These are phyloP conservation scores for Halocynthia aurantium DNA, from an alignment of 23 tunicate genomes.

Conservation along the genomic window DNA sequence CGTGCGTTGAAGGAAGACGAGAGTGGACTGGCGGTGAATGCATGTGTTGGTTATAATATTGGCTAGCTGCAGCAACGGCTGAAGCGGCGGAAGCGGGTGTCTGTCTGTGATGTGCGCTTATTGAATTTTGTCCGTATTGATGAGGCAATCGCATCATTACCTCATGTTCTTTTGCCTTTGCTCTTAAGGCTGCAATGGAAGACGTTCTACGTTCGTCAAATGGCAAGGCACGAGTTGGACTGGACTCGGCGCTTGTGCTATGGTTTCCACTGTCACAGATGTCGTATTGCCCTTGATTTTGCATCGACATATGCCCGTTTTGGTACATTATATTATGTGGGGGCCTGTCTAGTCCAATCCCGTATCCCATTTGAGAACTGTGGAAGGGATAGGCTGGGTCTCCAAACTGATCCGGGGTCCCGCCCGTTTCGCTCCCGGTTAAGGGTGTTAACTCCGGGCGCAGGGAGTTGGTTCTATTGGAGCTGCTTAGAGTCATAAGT, in stretches of 20 bases:
- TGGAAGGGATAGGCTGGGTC: conserved; percentile 8
- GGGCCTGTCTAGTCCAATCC: neutral
- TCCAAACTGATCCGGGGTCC: neutral
- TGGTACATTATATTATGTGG: neutral
- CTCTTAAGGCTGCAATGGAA: conserved; percentile 22
- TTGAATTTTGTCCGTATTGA: conserved; percentile 4
- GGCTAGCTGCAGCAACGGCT: conserved; percentile 19
- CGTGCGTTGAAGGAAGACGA: conserved; percentile 10
- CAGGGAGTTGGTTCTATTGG: neutral
- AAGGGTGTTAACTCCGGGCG: neutral
- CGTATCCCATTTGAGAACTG: neutral
- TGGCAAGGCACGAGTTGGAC: neutral
- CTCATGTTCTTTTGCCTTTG: conserved; percentile 27
- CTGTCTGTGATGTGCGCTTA: neutral
- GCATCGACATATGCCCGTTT: neutral
- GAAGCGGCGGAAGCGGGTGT: neutral
- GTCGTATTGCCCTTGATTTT: conserved; percentile 8
- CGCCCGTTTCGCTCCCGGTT: neutral
- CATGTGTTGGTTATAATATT: conserved; percentile 15
- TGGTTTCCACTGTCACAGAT: neutral
- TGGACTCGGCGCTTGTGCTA: neutral
- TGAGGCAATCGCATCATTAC: conserved; percentile 26
- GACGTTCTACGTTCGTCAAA: conserved; percentile 15
- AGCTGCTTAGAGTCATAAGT: neutral
- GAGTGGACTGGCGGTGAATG: conserved; percentile 7